Evolutionary conservation across 2,888 invertebrate species (phyloP), one percentile per base, ranked within the genome.

Genomic region (Lottia gigantea): DNA sequence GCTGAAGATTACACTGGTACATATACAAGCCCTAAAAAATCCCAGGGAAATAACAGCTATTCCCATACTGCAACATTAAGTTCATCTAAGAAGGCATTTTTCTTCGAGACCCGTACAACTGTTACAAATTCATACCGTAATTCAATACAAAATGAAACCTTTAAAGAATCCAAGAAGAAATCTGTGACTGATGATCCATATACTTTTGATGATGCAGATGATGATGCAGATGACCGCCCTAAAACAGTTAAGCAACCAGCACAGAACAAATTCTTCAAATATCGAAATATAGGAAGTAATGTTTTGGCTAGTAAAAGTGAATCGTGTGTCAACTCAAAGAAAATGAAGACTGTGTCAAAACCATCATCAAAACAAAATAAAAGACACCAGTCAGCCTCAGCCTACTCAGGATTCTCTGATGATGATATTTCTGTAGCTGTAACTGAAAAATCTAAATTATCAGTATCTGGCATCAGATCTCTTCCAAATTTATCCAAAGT

Each of bases 181-280:
- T 8, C 6, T 40, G 40, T 6, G 7, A 25, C n/a, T n/a, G 46
- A 47, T 31, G 70, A 70, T 62, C 70, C 70, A 46, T 70, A 70
- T 26, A 19, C 14, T 23, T 70, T 70, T 46, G 62, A 40, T 26
- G 65, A 65, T 26, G 45, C 31, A 26, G 46, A 46, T 45, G 40
- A 45, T 15, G 61, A 25, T 61, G 25, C 55, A 45, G 55, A 64
- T 49, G 25, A 49, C 6, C 45, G 46, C 26, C 23, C 55, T 55
- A 23, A 23, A 23, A 55, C 19, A 23, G 15, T 23, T 8, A 23
- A 19, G 1, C 19, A 55, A 23, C 19, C 19, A 23, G 23, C 19
- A 23, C 19, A 55, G 6, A 55, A 55, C 23, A 55, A 19, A n/a
- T 55, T 55, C 23, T 55, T 55, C 55, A 55, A 55, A 55, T 11